These are phyloP conservation scores for Athalia rosae DNA, from an alignment of 2,888 invertebrate species.

Conservation along the genomic window DNA sequence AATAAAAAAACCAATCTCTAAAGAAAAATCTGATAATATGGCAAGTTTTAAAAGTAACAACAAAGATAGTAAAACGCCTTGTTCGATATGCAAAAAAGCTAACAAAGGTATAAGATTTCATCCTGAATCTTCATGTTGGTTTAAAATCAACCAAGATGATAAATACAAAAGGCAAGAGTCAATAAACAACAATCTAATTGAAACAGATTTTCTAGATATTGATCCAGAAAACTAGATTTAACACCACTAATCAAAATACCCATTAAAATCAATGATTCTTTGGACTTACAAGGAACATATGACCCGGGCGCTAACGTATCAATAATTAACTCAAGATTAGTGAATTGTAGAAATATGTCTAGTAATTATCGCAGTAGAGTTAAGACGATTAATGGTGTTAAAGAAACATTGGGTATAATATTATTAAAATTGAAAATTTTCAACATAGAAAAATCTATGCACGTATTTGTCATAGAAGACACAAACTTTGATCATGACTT, in stretches of 20 bases:
- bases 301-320: constrained; percentile 49
- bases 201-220: background rate
- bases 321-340: constrained; percentile 49
- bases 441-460: constrained; percentile 39
- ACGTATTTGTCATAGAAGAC: constrained; percentile 43
- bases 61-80: constrained; percentile 37
- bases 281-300: constrained; percentile 48
- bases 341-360: constrained; percentile 43
- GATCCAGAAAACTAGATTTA: constrained; percentile 48
- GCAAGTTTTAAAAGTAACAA: constrained; percentile 60
- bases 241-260: constrained; percentile 50
- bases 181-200: constrained; percentile 2
- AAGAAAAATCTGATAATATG: constrained; percentile 59
- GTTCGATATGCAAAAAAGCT: constrained; percentile 26
- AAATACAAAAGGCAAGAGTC: background rate
- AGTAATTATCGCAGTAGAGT: constrained; percentile 45
- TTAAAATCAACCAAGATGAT: constrained; percentile 11
- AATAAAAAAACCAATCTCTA: constrained; percentile 14
- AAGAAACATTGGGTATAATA: constrained; percentile 46
- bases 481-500: constrained; percentile 46
- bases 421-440: constrained; percentile 50
- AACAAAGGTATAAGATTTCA: constrained; percentile 34
- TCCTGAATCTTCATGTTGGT: constrained; percentile 37
- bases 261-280: constrained; percentile 43
- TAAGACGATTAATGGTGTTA: constrained; percentile 50